Evolutionary conservation across 2,113 vertebrate species (phyloP).

Genomic region (Phaetusa simplex): DNA sequence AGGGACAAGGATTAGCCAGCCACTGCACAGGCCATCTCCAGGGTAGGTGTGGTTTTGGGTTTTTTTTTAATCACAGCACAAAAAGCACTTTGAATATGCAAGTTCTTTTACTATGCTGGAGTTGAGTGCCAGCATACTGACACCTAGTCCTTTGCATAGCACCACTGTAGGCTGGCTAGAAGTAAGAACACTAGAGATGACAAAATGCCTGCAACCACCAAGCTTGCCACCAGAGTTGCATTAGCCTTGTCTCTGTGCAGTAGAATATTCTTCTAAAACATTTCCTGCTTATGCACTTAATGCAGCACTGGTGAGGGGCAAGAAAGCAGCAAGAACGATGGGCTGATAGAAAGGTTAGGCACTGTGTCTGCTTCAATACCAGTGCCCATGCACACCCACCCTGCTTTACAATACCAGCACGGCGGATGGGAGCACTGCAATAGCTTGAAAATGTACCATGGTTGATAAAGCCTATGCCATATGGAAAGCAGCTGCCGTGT

Average conservation of each 20-base stretch:
- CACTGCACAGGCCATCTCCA: not conserved
- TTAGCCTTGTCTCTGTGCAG: not conserved
- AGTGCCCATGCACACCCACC: not conserved
- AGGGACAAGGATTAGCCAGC: not conserved
- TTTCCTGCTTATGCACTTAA: not conserved
- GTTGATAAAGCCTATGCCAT: not conserved
- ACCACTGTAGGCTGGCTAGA: not conserved
- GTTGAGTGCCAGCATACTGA: not conserved
- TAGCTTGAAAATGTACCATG: not conserved
- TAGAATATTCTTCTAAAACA: not conserved
- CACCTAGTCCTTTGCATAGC: not conserved
- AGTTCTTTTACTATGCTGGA: not conserved
- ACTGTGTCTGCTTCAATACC: not conserved
- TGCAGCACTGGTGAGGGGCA: not conserved
- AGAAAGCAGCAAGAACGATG: not conserved
- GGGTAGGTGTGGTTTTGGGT: accelerated
- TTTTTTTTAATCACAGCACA: not conserved
- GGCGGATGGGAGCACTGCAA: not conserved
- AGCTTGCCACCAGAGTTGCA: not conserved
- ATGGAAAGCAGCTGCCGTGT: not conserved
- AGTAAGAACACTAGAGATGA: not conserved
- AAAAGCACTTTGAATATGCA: not conserved
- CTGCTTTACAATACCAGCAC: not conserved
- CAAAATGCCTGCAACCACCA: not conserved
- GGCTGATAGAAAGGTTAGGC: not conserved